Percentiles rank a stretch among this genome's conserved stretches.
Evolutionary conservation across 2,797 vertebrate species (phyloP).

Genomic region (Pelochelys cantorii): DNA sequence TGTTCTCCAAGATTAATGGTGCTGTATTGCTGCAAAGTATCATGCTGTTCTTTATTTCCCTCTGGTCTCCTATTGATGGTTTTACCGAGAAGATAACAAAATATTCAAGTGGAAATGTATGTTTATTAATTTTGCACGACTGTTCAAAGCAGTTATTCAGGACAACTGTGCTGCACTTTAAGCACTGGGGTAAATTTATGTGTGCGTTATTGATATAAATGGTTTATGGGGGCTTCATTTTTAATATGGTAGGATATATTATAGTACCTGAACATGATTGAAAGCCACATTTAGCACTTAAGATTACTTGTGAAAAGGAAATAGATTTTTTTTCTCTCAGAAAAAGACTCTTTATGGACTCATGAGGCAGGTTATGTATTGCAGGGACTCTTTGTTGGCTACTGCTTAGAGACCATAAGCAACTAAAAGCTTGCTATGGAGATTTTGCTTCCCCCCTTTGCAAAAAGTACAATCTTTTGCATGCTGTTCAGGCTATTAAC

Average conservation of each 20-base stretch:
- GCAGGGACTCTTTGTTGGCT: neutral
- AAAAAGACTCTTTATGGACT: too few relatives aligned
- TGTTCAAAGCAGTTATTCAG: slow-evolving; percentile 4
- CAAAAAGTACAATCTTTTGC: neutral
- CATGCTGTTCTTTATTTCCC: slow-evolving; percentile 9
- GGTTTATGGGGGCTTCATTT: neutral
- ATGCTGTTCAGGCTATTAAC: neutral
- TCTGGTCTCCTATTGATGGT: neutral
- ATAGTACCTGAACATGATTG: neutral
- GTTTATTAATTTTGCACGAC: slow-evolving; percentile 36
- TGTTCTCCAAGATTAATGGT: neutral
- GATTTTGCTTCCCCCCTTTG: neutral
- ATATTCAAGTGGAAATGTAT: neutral
- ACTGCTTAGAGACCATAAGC: neutral
- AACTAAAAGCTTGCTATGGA: neutral
- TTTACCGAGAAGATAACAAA: slow-evolving; percentile 17
- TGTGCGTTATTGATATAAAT: neutral
- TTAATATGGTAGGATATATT: neutral
- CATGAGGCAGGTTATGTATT: too few relatives aligned
- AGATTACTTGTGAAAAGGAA: slow-evolving; percentile 27
- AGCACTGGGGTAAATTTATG: slow-evolving; percentile 4
- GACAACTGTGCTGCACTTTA: slow-evolving; percentile 10
- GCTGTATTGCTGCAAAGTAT: neutral
- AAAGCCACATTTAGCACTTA: neutral
- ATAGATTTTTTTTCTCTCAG: neutral